Evolutionary conservation across 2,888 invertebrate genomes (phyloP).

Genomic region (Nematopogon swammerdamellus): DNA sequence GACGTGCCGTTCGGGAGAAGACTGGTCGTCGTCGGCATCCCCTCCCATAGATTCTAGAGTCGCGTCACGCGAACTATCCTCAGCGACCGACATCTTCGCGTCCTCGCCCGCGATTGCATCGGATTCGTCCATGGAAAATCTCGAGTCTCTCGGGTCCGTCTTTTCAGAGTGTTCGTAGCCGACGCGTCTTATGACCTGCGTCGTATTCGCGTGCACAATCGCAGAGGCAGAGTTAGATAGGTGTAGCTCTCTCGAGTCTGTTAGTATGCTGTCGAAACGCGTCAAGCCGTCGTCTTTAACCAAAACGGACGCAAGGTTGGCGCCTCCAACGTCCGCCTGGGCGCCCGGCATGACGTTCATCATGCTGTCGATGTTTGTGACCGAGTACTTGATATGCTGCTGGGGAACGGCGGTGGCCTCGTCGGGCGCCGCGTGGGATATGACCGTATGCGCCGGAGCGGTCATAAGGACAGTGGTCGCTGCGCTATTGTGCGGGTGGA

Average conservation of each 20-base stretch:
- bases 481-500: slow-evolving; percentile 35
- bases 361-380: slow-evolving; percentile 36
- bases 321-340: slow-evolving; percentile 20
- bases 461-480: slow-evolving; percentile 38
- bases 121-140: slow-evolving; percentile 30
- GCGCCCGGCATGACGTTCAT: slow-evolving; percentile 26
- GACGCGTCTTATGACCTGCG: slow-evolving; percentile 43
- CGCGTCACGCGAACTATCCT: slow-evolving; percentile 31
- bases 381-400: slow-evolving; percentile 24
- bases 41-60: slow-evolving; percentile 26
- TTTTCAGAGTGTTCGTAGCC: slow-evolving; percentile 29
- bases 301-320: slow-evolving; percentile 29
- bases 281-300: slow-evolving; percentile 35
- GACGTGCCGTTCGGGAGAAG: slow-evolving; percentile 35
- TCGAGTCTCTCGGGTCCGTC: slow-evolving; percentile 18
- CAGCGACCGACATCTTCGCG: slow-evolving; percentile 28
- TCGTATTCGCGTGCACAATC: slow-evolving; percentile 34
- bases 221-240: slow-evolving; percentile 34
- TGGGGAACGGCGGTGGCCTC: slow-evolving; percentile 18
- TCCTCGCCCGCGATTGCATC: slow-evolving; percentile 30
- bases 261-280: slow-evolving; percentile 32
- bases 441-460: slow-evolving; percentile 39
- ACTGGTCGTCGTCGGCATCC: slow-evolving; percentile 30
- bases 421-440: slow-evolving; percentile 36
- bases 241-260: slow-evolving; percentile 33